phyloP scores from a whole-genome alignment of 2,888 invertebrate species.

The Trichogramma evanescens region DNA sequence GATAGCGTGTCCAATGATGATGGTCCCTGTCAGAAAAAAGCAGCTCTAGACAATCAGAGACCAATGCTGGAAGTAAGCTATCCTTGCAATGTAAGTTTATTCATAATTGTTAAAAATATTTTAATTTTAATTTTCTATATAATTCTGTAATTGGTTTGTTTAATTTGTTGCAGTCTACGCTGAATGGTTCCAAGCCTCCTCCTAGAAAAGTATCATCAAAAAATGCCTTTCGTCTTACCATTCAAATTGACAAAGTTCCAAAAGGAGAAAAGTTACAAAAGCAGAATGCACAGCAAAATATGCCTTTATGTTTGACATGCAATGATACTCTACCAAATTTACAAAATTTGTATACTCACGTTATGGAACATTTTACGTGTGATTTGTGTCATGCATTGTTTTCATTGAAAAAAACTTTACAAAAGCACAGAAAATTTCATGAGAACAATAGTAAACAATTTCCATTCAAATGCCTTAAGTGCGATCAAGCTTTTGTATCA shows the following conservation, averaged over 20 bases:
- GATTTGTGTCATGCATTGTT: conserved; percentile 34
- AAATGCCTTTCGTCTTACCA: conserved; percentile 26
- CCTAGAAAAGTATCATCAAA: no score
- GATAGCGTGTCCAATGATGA: no score
- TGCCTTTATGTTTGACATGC: conserved; percentile 30
- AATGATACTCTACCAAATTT: conserved; percentile 24
- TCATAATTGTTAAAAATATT: no score
- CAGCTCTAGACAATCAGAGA: no score
- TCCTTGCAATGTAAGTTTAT: no score
- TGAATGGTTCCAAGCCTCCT: no score
- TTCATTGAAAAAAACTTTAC: conserved; percentile 24
- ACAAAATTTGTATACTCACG: conserved; percentile 21
- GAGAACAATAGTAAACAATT: conserved; percentile 17
- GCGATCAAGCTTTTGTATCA: conserved; percentile 18
- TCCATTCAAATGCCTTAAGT: conserved; percentile 36
- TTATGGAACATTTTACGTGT: conserved; percentile 35
- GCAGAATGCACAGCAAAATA: neutral
- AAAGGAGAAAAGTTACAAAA: no score
- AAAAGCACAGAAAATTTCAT: conserved; percentile 27
- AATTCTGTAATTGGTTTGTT: no score
- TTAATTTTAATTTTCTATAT: no score
- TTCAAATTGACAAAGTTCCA: conserved; percentile 37
- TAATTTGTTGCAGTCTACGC: no score
- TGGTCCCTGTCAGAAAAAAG: no score
- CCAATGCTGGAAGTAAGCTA: no score